A percentile compares a stretch with the other conserved stretches of the same genome.
Evolutionary conservation across 2,888 invertebrate species (phyloP).

Genomic region (Labia minor): DNA sequence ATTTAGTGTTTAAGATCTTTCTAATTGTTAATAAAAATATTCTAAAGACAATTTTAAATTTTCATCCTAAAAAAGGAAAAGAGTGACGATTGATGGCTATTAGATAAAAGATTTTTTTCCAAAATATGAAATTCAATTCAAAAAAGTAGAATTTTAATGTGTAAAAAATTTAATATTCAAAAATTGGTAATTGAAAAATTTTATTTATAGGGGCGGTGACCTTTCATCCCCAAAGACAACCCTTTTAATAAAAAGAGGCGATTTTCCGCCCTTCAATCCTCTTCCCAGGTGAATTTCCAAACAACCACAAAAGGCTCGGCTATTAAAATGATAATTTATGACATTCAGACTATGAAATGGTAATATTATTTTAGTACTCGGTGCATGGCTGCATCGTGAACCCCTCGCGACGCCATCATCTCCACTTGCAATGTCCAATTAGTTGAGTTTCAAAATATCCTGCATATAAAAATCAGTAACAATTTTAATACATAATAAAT

Average conservation of each 20-base stretch:
- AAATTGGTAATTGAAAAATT: too few relatives aligned
- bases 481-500: slow-evolving; percentile 13
- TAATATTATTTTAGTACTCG: slow-evolving; percentile 5
- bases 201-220: background rate
- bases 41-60: too few relatives aligned
- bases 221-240: background rate
- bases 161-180: too few relatives aligned
- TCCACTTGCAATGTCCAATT: slow-evolving; percentile 2
- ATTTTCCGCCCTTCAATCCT: background rate
- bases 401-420: background rate
- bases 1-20: too few relatives aligned
- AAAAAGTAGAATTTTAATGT: too few relatives aligned
- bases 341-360: slow-evolving; percentile 13
- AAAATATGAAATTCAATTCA: too few relatives aligned
- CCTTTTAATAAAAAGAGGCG: background rate
- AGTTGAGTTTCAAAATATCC: slow-evolving; percentile 1
- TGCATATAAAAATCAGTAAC: slow-evolving; percentile 1
- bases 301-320: background rate
- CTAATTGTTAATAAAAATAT: too few relatives aligned
- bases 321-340: slow-evolving; percentile 2
- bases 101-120: too few relatives aligned
- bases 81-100: too few relatives aligned
- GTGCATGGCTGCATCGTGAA: background rate
- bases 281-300: slow-evolving; percentile 2
- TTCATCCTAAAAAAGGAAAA: too few relatives aligned